Percentiles rank a stretch among this genome's conserved stretches.
Conservation (phyloP, 2,888 invertebrate species). For the Acanthosepion esculentum region DNA sequence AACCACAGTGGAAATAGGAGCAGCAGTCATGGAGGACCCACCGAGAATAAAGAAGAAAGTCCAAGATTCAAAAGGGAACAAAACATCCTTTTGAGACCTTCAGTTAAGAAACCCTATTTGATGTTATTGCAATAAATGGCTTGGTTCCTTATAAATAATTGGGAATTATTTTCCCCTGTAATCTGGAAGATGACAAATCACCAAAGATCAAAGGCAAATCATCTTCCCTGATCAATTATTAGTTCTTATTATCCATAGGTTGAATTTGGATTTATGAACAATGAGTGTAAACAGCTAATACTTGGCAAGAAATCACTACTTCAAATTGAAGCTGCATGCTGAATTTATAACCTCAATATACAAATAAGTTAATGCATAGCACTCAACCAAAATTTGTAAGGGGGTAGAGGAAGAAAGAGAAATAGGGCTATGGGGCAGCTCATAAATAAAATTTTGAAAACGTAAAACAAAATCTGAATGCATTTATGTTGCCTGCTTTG, state of each 20-base stretch:
- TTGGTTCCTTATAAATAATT: not conserved
- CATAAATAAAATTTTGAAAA: not conserved
- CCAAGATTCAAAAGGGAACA: not conserved
- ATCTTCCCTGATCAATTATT: not conserved
- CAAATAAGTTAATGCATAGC: not conserved
- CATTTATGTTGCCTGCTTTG: too few relatives aligned
- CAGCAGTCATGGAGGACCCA: slow-evolving; percentile 33
- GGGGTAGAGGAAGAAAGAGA: not conserved
- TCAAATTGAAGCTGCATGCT: not conserved
- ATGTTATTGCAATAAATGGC: not conserved
- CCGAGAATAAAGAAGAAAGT: slow-evolving; percentile 33
- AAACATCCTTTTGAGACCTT: not conserved
- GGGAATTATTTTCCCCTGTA: not conserved
- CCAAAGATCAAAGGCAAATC: not conserved
- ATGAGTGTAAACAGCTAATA: slow-evolving; percentile 47
- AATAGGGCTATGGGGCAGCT: not conserved
- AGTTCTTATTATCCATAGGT: not conserved
- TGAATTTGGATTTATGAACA: not conserved
- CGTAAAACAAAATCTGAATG: not conserved
- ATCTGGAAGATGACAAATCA: slow-evolving; percentile 33
- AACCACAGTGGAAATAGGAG: slow-evolving; percentile 22
- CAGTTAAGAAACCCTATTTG: not conserved
- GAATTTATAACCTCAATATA: slow-evolving; percentile 34
- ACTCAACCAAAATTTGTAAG: not conserved
- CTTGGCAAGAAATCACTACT: slow-evolving; percentile 38